Percentiles rank a stretch among this genome's conserved stretches.
Evolutionary conservation across 2,113 vertebrate genomes (phyloP).

Genomic region (Ictalurus furcatus): DNA sequence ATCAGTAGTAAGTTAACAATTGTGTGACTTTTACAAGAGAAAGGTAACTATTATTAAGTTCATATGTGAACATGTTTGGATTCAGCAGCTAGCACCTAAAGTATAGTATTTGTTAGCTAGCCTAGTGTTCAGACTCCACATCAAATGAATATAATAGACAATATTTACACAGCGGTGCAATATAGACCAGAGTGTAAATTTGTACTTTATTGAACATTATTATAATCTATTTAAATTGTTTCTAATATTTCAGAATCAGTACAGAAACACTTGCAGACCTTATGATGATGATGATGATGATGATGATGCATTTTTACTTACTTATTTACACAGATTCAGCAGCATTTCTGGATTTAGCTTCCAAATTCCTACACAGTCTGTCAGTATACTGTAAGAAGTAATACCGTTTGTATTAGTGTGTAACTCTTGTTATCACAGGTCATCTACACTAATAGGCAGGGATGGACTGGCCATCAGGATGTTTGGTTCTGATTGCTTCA

Average conservation of each 20-base stretch:
- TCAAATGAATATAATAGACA: background rate
- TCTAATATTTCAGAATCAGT: background rate
- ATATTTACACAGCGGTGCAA: background rate
- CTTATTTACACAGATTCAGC: background rate
- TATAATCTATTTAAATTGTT: background rate
- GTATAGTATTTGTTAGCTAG: background rate
- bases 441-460: background rate
- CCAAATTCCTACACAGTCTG: background rate
- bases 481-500: background rate
- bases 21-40: background rate
- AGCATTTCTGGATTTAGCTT: background rate
- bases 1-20: background rate
- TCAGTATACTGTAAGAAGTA: background rate
- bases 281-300: background rate
- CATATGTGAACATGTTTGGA: background rate
- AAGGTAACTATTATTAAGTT: background rate
- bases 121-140: background rate
- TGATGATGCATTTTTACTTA: background rate
- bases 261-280: background rate
- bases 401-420: background rate
- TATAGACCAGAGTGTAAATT: background rate
- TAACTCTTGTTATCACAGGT: background rate
- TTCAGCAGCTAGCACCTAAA: background rate
- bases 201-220: background rate
- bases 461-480: background rate